Evolutionary conservation across 2,113 vertebrate species (phyloP).

Genomic region (Cephalopholis sonnerati): DNA sequence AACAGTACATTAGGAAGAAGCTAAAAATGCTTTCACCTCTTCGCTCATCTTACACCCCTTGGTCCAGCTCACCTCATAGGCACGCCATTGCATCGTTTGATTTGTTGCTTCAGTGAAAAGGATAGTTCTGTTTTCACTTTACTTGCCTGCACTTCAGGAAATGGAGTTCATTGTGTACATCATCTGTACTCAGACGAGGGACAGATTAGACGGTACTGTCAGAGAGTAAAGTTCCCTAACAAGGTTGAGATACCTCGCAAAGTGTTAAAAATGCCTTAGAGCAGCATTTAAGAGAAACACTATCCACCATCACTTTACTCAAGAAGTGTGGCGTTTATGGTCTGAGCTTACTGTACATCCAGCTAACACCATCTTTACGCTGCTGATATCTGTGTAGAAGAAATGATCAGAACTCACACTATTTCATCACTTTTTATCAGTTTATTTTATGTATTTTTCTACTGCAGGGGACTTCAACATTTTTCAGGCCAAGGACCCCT

Average conservation of each 20-base stretch:
- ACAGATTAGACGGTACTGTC: conserved; percentile 20
- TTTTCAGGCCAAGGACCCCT: too few species aligned
- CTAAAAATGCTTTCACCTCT: conserved; percentile 38
- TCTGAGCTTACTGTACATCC: conserved; percentile 5
- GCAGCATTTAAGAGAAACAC: conserved; percentile 36
- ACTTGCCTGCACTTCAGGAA: conserved; percentile 21
- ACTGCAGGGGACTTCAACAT: too few species aligned
- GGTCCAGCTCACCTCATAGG: background rate
- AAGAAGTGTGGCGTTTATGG: background rate
- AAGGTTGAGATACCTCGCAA: conserved; percentile 28
- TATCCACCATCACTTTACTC: conserved; percentile 12
- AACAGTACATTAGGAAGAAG: conserved; percentile 32
- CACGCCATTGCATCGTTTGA: background rate
- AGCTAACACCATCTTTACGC: background rate
- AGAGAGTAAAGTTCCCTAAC: conserved; percentile 27
- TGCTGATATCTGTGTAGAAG: background rate
- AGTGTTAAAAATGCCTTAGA: conserved; percentile 49
- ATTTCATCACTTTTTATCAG: background rate
- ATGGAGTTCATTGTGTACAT: conserved; percentile 11
- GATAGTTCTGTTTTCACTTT: conserved; percentile 16
- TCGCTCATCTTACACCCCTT: conserved; percentile 13
- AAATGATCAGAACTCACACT: background rate
- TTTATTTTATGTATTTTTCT: background rate
- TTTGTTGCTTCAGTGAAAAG: background rate
- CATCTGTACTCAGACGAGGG: conserved; percentile 22